Evolutionary conservation across 2,113 vertebrate species (phyloP).

Genomic region (Embiotoca jacksoni): DNA sequence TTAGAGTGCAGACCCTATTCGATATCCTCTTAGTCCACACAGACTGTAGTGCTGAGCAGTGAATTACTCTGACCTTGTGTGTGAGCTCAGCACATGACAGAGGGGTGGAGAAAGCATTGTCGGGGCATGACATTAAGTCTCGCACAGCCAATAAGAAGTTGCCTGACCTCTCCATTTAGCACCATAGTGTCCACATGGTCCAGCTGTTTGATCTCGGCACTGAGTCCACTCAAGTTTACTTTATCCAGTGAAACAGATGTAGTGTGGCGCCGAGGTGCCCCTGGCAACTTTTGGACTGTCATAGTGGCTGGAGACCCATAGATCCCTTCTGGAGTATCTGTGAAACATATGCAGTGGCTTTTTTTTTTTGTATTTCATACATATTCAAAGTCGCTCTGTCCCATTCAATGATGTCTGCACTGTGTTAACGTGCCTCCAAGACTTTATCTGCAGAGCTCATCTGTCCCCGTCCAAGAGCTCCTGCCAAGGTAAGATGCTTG

Average conservation of each 20-base stretch:
- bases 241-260: constrained; percentile 27
- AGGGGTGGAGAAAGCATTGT: constrained; percentile 71
- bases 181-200: constrained; percentile 41
- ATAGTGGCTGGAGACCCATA: constrained; percentile 44
- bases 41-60: constrained; percentile 1
- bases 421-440: constrained; percentile 57
- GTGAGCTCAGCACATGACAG: constrained; percentile 67
- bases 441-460: constrained; percentile 57
- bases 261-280: constrained; percentile 32
- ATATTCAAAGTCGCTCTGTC: constrained; percentile 42
- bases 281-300: constrained; percentile 47
- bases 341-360: constrained; percentile 49
- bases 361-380: constrained; percentile 23
- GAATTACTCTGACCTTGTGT: constrained; percentile 48
- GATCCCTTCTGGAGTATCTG: constrained; percentile 46
- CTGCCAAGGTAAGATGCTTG: constrained; percentile 75
- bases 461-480: constrained; percentile 39
- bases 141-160: constrained; percentile 75
- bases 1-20: constrained; percentile 50
- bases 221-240: constrained; percentile 49
- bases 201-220: constrained; percentile 60
- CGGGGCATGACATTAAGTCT: constrained; percentile 63
- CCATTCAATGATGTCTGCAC: constrained; percentile 46
- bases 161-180: constrained; percentile 55
- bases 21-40: constrained; percentile 65